Percentiles rank a stretch among this genome's conserved stretches.
These are phyloP conservation scores for Iselma pallidipennis DNA, from an alignment of 2,888 invertebrate species.

Conservation along the genomic window DNA sequence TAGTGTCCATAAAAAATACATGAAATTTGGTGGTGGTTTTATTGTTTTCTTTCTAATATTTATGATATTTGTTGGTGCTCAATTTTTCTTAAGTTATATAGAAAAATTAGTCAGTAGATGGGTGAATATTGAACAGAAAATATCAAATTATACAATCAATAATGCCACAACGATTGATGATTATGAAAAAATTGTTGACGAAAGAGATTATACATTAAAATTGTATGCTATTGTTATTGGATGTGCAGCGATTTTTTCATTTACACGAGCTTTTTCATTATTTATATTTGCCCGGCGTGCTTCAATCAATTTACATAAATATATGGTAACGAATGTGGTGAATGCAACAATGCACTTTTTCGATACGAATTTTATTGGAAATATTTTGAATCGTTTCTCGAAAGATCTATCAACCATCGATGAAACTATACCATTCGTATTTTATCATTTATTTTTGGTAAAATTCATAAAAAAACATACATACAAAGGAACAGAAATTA, in stretches of 20 bases:
- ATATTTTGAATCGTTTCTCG: constrained; percentile 64
- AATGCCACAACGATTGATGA: constrained; percentile 12
- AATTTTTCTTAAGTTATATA: constrained; percentile 34
- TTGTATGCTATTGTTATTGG: not conserved
- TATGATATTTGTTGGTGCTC: constrained; percentile 36
- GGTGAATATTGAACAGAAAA: constrained; percentile 33
- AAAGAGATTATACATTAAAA: not conserved
- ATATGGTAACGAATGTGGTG: constrained; percentile 58
- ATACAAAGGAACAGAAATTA: not conserved
- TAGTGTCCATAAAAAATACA: constrained; percentile 44
- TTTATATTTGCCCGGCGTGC: constrained; percentile 25
- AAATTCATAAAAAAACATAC: not conserved
- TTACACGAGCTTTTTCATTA: constrained; percentile 13
- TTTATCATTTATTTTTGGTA: constrained; percentile 18
- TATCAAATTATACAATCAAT: constrained; percentile 13
- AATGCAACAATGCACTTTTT: constrained; percentile 58
- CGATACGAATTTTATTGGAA: constrained; percentile 49
- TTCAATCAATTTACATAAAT: constrained; percentile 62
- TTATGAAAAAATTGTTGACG: not conserved
- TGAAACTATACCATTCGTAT: constrained; percentile 38
- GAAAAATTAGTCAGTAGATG: constrained; percentile 42
- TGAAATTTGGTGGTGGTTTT: constrained; percentile 43
- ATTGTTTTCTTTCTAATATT: constrained; percentile 36
- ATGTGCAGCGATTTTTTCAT: not conserved
- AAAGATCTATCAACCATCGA: constrained; percentile 72